These are phyloP conservation scores for Peromyscus maniculatus DNA, from an alignment of 2,113 vertebrate genomes.

Conservation along the genomic window DNA sequence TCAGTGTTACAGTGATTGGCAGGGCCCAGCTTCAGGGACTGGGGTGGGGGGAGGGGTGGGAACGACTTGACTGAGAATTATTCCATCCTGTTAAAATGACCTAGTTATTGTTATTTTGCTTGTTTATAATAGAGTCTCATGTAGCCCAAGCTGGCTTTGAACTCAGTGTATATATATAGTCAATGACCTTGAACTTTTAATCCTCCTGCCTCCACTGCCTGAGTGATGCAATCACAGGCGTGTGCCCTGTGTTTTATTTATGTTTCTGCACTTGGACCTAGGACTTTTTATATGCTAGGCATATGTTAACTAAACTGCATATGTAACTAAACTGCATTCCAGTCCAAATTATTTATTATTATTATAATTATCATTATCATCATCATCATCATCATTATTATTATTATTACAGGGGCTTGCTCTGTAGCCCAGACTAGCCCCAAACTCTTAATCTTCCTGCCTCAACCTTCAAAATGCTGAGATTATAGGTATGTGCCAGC, in stretches of 20 bases:
- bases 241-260: no score
- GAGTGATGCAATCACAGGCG: not conserved
- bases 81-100: conserved; percentile 36
- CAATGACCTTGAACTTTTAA: not conserved
- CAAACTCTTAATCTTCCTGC: not conserved
- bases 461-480: not conserved
- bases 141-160: not conserved
- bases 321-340: no score
- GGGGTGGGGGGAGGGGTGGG: not conserved
- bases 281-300: not conserved
- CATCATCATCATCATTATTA: not conserved
- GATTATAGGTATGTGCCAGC: not conserved
- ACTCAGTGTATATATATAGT: not conserved
- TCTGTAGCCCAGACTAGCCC: not conserved
- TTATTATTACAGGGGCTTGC: not conserved
- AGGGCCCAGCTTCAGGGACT: conserved; percentile 48
- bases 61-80: not conserved
- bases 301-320: no score
- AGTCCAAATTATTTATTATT: not conserved
- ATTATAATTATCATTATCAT: not conserved
- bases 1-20: rapidly evolving
- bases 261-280: not conserved
- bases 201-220: not conserved
- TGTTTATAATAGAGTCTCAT: not conserved
- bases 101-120: not conserved